Evolutionary conservation across 2,888 invertebrate genomes (phyloP).

Genomic region (Odiellus spinosus): DNA sequence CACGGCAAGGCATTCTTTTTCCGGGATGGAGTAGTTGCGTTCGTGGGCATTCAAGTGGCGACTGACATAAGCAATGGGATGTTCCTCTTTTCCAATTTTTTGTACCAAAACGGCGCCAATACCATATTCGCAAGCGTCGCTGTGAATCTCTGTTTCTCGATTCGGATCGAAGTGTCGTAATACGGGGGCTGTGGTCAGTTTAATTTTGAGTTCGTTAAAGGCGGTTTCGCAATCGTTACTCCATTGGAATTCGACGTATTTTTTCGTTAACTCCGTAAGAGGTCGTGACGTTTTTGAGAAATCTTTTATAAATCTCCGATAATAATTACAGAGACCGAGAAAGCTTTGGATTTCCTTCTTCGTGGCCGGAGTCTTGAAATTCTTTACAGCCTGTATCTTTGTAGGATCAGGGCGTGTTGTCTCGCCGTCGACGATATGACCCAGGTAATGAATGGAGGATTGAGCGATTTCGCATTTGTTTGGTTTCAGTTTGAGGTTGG

Average conservation of each 20-base stretch:
- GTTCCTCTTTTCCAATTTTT: too few relatives aligned
- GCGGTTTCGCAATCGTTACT: background rate
- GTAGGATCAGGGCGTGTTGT: constrained; percentile 12
- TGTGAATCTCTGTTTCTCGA: constrained; percentile 16
- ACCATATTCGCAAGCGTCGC: too few relatives aligned
- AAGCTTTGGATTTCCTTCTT: constrained; percentile 14
- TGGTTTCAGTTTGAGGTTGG: constrained; percentile 19
- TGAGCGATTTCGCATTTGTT: constrained; percentile 17
- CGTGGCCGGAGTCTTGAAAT: constrained; percentile 13
- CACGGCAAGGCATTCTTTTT: constrained; percentile 28
- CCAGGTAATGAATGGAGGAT: constrained; percentile 15
- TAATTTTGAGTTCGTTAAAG: constrained; percentile 2
- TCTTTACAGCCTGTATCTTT: constrained; percentile 13
- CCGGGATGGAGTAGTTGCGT: constrained; percentile 26
- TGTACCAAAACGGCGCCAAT: too few relatives aligned
- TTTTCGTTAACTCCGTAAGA: constrained; percentile 3
- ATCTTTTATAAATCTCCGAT: too few relatives aligned
- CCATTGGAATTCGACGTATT: constrained; percentile 6
- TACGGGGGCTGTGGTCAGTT: constrained; percentile 13
- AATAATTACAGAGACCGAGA: too few relatives aligned
- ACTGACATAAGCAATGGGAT: too few relatives aligned
- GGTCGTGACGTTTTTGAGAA: constrained; percentile 10
- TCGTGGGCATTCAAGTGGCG: too few relatives aligned
- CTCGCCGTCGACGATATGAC: constrained; percentile 14
- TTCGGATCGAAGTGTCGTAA: constrained; percentile 20